These are phyloP conservation scores for Cosmorhoe ocellata DNA, from an alignment of 2,888 invertebrate species.

Conservation along the genomic window DNA sequence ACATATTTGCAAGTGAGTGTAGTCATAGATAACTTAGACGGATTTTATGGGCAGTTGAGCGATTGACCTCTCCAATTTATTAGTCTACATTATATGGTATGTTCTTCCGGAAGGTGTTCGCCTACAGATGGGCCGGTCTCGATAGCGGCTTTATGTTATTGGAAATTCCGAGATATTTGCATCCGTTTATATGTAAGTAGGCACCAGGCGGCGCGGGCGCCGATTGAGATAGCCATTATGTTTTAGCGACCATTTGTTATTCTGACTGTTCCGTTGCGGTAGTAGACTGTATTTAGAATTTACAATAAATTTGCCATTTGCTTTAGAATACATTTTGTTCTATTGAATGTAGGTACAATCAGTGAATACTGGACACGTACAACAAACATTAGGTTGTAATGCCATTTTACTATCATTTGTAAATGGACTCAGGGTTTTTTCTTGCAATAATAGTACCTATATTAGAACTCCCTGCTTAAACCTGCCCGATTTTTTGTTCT, in stretches of 20 bases:
- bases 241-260: conserved; percentile 4
- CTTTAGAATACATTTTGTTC: too few species aligned
- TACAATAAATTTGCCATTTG: background rate
- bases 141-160: conserved; percentile 38
- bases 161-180: conserved; percentile 60
- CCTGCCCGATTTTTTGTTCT: too few species aligned
- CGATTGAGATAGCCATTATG: conserved; percentile 50
- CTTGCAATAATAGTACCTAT: too few species aligned
- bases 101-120: conserved; percentile 56
- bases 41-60: conserved; percentile 50
- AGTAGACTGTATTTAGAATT: background rate
- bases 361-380: too few species aligned
- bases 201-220: conserved; percentile 13
- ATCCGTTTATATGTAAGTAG: conserved; percentile 51
- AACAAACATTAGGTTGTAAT: too few species aligned
- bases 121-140: conserved; percentile 55
- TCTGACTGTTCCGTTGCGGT: background rate
- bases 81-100: conserved; percentile 45
- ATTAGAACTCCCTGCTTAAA: too few species aligned
- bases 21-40: conserved; percentile 9
- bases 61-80: conserved; percentile 56
- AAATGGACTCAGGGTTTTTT: too few species aligned
- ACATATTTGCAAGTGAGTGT: background rate
- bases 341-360: too few species aligned
- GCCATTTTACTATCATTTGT: too few species aligned